Percentiles rank a stretch among this genome's conserved stretches.
Conservation (phyloP, 92 coral and sea anemone genomes). For the Porites divaricata region DNA sequence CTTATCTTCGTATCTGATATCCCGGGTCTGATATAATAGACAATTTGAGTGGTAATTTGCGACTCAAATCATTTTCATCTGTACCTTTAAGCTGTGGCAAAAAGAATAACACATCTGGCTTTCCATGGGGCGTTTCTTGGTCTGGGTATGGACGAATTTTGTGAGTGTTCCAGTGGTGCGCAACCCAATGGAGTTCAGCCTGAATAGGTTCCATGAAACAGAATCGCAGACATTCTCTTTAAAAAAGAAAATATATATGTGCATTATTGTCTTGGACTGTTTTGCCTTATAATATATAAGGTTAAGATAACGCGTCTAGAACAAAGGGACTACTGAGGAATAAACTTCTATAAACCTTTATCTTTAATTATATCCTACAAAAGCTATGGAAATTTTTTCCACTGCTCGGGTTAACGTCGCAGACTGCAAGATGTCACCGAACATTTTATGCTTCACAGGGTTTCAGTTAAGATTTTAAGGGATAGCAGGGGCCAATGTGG, state of each 20-base stretch:
- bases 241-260: neutral
- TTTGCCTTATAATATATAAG: no score
- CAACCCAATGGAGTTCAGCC: slow-evolving; percentile 28
- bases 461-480: no score
- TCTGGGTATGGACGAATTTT: slow-evolving; percentile 34
- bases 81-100: slow-evolving; percentile 38
- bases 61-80: neutral
- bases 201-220: slow-evolving; percentile 37
- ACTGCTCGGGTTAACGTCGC: neutral
- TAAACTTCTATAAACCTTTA: no score
- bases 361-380: neutral
- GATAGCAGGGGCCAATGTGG: no score
- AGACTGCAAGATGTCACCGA: no score
- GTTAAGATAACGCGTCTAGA: no score
- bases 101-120: slow-evolving; percentile 39
- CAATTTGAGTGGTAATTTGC: no score
- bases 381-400: neutral
- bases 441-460: no score
- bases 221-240: slow-evolving; percentile 29
- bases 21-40: no score
- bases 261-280: no score
- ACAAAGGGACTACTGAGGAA: no score
- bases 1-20: no score
- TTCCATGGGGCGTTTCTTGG: slow-evolving; percentile 48
- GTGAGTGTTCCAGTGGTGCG: slow-evolving; percentile 46